Evolutionary conservation across 2,888 invertebrate genomes (phyloP).

Genomic region (Psylliodes chrysocephalus): DNA sequence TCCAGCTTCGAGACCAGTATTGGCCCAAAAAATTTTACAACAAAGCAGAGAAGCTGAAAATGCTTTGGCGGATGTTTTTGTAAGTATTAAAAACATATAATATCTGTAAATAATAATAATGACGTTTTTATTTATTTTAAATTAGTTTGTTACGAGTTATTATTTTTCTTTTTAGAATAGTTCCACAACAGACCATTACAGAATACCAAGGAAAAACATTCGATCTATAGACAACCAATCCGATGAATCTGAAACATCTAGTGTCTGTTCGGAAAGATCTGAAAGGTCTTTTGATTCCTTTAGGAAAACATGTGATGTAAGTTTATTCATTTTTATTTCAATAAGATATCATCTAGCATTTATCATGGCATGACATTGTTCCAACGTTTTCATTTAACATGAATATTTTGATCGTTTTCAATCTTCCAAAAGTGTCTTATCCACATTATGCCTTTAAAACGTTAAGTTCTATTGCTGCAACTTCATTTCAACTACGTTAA

Average conservation of each 20-base stretch:
- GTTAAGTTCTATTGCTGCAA: too few species aligned
- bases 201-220: slow-evolving; percentile 59
- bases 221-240: slow-evolving; percentile 76
- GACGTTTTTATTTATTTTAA: too few species aligned
- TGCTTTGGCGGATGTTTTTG: slow-evolving; percentile 79
- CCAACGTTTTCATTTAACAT: too few species aligned
- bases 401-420: too few species aligned
- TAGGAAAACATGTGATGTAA: slow-evolving; percentile 82
- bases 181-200: slow-evolving; percentile 53
- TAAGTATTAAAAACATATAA: too few species aligned
- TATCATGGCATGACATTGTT: too few species aligned
- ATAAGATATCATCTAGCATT: too few species aligned
- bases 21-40: slow-evolving; percentile 85
- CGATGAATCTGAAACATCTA: slow-evolving; percentile 93
- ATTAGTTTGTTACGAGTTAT: too few species aligned
- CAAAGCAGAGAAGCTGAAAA: slow-evolving; percentile 90
- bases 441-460: too few species aligned
- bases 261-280: slow-evolving; percentile 92
- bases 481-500: too few species aligned
- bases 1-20: slow-evolving; percentile 69
- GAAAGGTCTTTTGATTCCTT: slow-evolving; percentile 74
- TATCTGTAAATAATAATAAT: too few species aligned
- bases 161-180: slow-evolving; percentile 33
- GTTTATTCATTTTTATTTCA: slow-evolving; percentile 52
- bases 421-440: too few species aligned